Percentiles rank a stretch among this genome's conserved stretches.
phyloP scores from a whole-genome alignment of 2,797 vertebrate species.

The Denticeps clupeoides region DNA sequence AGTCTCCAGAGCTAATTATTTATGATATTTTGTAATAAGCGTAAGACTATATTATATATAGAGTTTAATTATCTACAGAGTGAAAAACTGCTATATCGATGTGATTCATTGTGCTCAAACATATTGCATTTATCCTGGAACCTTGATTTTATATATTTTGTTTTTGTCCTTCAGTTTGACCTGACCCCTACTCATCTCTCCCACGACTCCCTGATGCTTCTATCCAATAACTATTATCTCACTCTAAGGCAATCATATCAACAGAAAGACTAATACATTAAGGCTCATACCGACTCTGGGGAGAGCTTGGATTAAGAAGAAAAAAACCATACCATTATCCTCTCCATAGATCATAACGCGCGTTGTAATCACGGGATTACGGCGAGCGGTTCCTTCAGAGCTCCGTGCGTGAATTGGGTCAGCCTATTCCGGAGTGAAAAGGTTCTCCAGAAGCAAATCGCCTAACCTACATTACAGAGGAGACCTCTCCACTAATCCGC shows the following conservation, averaged over 20 bases:
- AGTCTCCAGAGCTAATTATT: too few relatives aligned
- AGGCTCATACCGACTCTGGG: slow-evolving; percentile 3
- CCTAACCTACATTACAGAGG: slow-evolving; percentile 25
- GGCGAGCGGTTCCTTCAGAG: slow-evolving; percentile 9
- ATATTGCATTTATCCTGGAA: too few relatives aligned
- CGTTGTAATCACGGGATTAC: slow-evolving; percentile 28
- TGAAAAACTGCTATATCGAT: too few relatives aligned
- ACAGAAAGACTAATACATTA: slow-evolving; percentile 7
- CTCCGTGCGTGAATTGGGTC: slow-evolving; percentile 25
- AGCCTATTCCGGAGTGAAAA: slow-evolving; percentile 21
- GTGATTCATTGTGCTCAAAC: too few relatives aligned
- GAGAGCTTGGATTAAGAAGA: background rate
- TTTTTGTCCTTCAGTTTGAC: too few relatives aligned
- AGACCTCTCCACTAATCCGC: slow-evolving; percentile 17
- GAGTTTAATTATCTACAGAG: too few relatives aligned
- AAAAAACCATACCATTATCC: slow-evolving; percentile 18
- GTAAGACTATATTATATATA: too few relatives aligned
- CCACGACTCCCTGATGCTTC: background rate
- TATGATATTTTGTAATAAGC: too few relatives aligned
- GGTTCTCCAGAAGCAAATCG: slow-evolving; percentile 22
- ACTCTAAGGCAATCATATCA: slow-evolving; percentile 13
- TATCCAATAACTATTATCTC: background rate
- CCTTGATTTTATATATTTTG: too few relatives aligned
- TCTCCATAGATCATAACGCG: slow-evolving; percentile 21
- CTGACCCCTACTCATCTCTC: background rate